Evolutionary conservation across 2,888 invertebrate species (phyloP).

Genomic region (Hetaerina titia): DNA sequence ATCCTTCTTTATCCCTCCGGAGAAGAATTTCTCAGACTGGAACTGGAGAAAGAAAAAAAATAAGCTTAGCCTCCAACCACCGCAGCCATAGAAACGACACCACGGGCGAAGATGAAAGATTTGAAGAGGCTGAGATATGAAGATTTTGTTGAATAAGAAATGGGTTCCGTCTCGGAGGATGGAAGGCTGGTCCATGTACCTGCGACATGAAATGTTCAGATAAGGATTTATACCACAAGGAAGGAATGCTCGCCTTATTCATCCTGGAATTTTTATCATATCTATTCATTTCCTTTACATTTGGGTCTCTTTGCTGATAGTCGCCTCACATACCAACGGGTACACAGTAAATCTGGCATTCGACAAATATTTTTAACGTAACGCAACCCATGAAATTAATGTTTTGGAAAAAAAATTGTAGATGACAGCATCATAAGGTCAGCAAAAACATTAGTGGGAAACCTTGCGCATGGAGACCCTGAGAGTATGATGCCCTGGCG

Average conservation of each 20-base stretch:
- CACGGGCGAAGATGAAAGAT: constrained; percentile 22
- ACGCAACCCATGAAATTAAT: background rate
- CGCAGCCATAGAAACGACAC: constrained; percentile 25
- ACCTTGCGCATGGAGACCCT: background rate
- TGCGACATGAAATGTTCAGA: constrained; percentile 15
- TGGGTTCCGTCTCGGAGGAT: constrained; percentile 8
- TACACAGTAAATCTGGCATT: background rate
- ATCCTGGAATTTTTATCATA: background rate
- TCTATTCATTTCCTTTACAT: background rate
- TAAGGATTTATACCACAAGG: background rate
- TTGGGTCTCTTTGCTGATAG: background rate
- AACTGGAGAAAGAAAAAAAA: constrained; percentile 23
- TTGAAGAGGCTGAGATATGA: constrained; percentile 17
- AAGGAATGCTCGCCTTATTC: constrained; percentile 27
- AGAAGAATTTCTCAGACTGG: constrained; percentile 59
- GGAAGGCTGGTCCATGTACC: constrained; percentile 12
- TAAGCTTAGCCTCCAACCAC: background rate
- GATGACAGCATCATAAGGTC: background rate
- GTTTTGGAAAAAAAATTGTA: background rate
- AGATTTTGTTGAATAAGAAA: constrained; percentile 39
- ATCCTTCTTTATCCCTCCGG: constrained; percentile 58
- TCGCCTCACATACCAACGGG: background rate
- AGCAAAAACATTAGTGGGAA: background rate
- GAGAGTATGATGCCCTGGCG: no score
- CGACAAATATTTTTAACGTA: background rate